phyloP scores from a whole-genome alignment of 2,797 vertebrate species.

The Megaceryle alcyon region DNA sequence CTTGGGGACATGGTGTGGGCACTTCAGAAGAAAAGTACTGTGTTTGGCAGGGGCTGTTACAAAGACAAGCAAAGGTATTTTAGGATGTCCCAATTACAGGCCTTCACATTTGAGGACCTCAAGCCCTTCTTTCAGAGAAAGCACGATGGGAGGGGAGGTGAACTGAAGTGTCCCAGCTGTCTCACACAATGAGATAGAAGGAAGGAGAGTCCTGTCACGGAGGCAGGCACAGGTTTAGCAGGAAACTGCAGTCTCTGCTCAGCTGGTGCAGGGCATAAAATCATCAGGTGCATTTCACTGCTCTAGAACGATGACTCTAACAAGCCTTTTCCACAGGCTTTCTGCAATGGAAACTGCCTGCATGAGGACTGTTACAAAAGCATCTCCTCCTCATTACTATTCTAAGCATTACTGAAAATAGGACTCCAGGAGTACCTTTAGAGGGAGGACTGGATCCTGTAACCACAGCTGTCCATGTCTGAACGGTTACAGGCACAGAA shows the following conservation, averaged over 20 bases:
- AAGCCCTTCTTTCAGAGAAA: neutral
- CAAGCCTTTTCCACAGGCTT: neutral
- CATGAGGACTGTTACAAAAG: neutral
- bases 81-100: neutral
- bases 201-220: neutral
- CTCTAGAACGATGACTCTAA: neutral
- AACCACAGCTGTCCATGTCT: accelerated
- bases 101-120: neutral
- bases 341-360: neutral
- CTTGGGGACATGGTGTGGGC: accelerated
- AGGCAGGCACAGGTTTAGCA: neutral
- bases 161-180: neutral
- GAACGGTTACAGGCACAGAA: neutral
- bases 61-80: neutral
- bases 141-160: accelerated
- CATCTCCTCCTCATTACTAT: neutral
- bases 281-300: neutral
- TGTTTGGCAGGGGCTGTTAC: neutral
- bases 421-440: neutral
- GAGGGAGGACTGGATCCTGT: neutral
- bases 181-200: neutral
- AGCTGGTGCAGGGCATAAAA: neutral
- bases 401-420: neutral
- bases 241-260: neutral
- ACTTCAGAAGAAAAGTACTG: neutral